Evolutionary conservation across 2,797 vertebrate genomes (phyloP).

Genomic region (Triplophysa yarkandensis): DNA sequence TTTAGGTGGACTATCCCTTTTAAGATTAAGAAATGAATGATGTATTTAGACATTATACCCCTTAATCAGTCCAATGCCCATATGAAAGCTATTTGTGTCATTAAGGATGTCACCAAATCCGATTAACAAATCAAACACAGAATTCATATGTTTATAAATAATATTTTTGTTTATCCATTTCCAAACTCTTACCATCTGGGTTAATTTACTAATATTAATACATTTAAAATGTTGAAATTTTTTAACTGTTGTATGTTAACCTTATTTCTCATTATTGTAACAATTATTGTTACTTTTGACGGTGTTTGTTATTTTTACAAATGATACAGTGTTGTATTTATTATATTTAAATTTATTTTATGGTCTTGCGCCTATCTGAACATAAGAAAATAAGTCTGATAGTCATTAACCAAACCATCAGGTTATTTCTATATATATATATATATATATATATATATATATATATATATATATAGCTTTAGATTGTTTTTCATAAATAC

Average conservation of each 20-base stretch:
- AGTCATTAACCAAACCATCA: constrained; percentile 29
- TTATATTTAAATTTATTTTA: constrained; percentile 23
- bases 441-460: too few species aligned
- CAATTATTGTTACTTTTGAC: too few species aligned
- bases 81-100: background rate
- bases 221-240: background rate
- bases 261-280: too few species aligned
- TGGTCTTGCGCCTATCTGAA: constrained; percentile 4
- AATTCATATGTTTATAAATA: too few species aligned
- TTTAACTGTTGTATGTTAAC: background rate
- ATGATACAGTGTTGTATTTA: background rate
- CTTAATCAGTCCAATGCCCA: background rate
- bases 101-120: too few species aligned
- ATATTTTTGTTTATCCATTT: background rate
- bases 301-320: too few species aligned
- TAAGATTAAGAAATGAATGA: too few species aligned
- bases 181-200: background rate
- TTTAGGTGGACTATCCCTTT: too few species aligned
- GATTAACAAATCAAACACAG: too few species aligned
- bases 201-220: background rate
- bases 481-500: constrained; percentile 45
- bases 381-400: constrained; percentile 32
- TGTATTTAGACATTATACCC: background rate
- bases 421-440: background rate
- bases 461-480: too few species aligned